These are phyloP conservation scores for Neoarius graeffei DNA, from an alignment of 2,113 vertebrate species.

Conservation along the genomic window DNA sequence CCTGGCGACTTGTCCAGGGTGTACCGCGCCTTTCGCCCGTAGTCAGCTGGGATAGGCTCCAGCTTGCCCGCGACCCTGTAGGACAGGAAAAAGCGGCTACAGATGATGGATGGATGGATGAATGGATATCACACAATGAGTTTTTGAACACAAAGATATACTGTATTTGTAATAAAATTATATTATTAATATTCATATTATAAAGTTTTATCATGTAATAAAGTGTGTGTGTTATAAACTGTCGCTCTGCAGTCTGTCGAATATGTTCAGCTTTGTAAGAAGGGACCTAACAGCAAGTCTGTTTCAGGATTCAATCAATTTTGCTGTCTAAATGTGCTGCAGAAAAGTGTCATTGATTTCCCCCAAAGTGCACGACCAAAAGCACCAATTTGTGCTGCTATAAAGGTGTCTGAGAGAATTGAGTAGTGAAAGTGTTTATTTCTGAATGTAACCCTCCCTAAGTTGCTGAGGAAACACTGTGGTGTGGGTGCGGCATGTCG, in stretches of 20 bases:
- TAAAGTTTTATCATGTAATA: not conserved
- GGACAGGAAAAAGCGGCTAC: too few relatives aligned
- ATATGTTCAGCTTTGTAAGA: not conserved
- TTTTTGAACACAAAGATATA: not conserved
- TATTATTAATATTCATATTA: not conserved
- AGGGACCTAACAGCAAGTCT: not conserved
- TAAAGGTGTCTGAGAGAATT: conserved; percentile 24
- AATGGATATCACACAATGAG: not conserved
- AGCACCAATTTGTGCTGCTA: conserved; percentile 35
- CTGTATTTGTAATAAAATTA: not conserved
- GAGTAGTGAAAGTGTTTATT: conserved; percentile 16
- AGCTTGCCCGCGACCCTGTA: too few relatives aligned
- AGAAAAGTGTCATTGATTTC: conserved; percentile 3
- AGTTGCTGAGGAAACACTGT: not conserved
- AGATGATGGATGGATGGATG: too few relatives aligned
- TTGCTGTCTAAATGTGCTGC: conserved; percentile 2
- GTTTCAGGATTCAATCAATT: conserved; percentile 15
- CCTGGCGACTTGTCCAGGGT: too few relatives aligned
- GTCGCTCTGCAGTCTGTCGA: not conserved
- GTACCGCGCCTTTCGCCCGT: too few relatives aligned
- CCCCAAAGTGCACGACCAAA: not conserved
- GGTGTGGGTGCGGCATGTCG: not conserved
- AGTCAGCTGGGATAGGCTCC: too few relatives aligned
- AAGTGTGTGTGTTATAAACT: not conserved
- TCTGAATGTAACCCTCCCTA: not conserved